Conservation (phyloP, 2,797 vertebrate genomes). For the Hozukius guyotensis region DNA sequence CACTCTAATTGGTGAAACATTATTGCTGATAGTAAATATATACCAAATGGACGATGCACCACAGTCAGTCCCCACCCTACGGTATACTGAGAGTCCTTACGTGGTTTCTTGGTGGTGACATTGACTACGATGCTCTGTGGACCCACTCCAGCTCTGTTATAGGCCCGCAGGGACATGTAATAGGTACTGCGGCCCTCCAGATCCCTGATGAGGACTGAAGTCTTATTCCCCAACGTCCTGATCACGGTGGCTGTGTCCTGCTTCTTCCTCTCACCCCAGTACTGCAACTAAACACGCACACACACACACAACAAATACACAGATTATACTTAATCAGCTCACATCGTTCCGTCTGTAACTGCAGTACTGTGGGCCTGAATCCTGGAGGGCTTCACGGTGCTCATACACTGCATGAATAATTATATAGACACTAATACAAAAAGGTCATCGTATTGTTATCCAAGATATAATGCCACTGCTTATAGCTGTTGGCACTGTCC, state of each 20-base stretch:
- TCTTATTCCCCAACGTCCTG: constrained; percentile 88
- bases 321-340: not conserved
- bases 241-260: constrained; percentile 88
- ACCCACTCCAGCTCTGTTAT: constrained; percentile 92
- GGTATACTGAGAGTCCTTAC: constrained; percentile 78
- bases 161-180: constrained; percentile 88
- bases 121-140: constrained; percentile 89
- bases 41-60: not conserved
- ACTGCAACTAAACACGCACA: constrained; percentile 84
- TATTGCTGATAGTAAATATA: not conserved
- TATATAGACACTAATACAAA: constrained; percentile 8
- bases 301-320: constrained; percentile 25
- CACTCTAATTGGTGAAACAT: not conserved
- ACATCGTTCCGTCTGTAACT: not conserved
- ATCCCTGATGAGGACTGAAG: constrained; percentile 85
- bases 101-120: constrained; percentile 93
- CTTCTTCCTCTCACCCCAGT: constrained; percentile 88
- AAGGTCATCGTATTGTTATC: constrained; percentile 19
- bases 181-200: constrained; percentile 90
- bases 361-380: not conserved
- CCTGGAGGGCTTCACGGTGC: not conserved
- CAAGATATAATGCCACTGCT: constrained; percentile 3
- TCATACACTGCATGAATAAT: constrained; percentile 26
- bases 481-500: constrained; percentile 21
- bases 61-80: not conserved